Evolutionary conservation across 2,797 vertebrate species (phyloP).

Genomic region (Dipus sagitta): DNA sequence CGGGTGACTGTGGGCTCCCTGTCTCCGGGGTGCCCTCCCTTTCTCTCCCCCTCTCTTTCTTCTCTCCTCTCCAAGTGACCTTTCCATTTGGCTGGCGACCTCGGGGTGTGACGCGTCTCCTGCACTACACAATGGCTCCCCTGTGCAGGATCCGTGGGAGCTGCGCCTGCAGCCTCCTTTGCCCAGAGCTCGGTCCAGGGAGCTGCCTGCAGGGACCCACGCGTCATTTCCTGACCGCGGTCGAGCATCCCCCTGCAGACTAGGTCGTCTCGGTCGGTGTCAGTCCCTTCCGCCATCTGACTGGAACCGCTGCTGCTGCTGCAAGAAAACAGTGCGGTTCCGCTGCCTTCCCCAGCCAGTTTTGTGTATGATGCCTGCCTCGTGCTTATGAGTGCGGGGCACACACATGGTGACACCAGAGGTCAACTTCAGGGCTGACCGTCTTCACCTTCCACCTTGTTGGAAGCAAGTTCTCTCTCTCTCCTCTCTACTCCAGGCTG

Average conservation of each 20-base stretch:
- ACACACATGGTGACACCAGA: no score
- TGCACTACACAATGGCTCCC: slow-evolving; percentile 12
- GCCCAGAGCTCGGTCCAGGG: slow-evolving; percentile 2
- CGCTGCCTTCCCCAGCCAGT: background rate
- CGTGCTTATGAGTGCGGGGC: background rate
- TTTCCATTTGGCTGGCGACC: slow-evolving; percentile 36
- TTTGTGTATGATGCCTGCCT: background rate
- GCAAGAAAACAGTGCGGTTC: slow-evolving; percentile 26
- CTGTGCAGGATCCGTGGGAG: slow-evolving; percentile 54
- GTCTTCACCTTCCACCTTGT: no score
- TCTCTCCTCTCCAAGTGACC: slow-evolving; percentile 44
- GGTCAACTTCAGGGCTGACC: no score
- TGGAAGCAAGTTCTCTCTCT: no score
- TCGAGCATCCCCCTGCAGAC: slow-evolving; percentile 14
- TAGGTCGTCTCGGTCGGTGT: slow-evolving; percentile 9
- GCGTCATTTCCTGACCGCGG: slow-evolving; percentile 51
- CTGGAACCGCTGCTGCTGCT: slow-evolving; percentile 19
- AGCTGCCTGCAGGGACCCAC: background rate
- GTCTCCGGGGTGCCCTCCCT: background rate
- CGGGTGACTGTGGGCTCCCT: background rate
- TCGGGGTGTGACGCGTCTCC: background rate
- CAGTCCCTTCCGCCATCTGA: slow-evolving; percentile 58
- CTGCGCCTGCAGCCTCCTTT: background rate
- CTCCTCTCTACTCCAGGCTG: no score
- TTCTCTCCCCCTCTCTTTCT: background rate